Percentiles rank a stretch among this genome's conserved stretches.
phyloP scores from a whole-genome alignment of 2,797 vertebrate genomes.

The Odontamblyopus rebecca region DNA sequence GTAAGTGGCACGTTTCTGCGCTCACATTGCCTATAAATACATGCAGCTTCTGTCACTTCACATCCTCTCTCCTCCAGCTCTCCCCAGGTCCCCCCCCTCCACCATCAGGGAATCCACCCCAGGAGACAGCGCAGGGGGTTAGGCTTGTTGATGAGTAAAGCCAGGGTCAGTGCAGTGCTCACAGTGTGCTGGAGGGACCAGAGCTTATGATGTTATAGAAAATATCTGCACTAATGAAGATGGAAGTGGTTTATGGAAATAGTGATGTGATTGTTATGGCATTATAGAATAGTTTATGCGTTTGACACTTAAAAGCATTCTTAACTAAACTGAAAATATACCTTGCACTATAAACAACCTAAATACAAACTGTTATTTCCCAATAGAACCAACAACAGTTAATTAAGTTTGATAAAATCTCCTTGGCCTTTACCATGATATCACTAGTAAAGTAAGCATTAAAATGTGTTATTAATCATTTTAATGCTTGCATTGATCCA shows the following conservation, averaged over 20 bases:
- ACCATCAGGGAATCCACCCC: conserved; percentile 54
- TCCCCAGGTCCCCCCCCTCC: conserved; percentile 9
- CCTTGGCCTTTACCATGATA: neutral
- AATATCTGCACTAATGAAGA: conserved; percentile 32
- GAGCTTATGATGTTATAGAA: conserved; percentile 12
- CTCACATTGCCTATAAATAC: conserved; percentile 73
- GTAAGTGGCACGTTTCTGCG: conserved; percentile 63
- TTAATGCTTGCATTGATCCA: neutral
- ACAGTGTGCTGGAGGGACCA: conserved; percentile 17
- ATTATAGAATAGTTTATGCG: neutral
- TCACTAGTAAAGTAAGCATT: neutral
- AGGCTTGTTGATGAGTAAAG: conserved; percentile 39
- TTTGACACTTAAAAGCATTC: neutral
- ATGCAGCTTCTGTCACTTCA: conserved; percentile 69
- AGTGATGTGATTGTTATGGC: conserved; percentile 25
- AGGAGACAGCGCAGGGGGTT: conserved; percentile 41
- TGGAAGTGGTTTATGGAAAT: neutral
- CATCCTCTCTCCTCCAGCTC: conserved; percentile 47
- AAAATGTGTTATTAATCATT: neutral
- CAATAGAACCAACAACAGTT: neutral
- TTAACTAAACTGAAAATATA: neutral
- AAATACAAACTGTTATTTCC: neutral
- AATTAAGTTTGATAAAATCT: neutral
- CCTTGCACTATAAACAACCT: neutral
- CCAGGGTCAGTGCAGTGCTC: conserved; percentile 24